Percentiles rank a stretch among this genome's conserved stretches.
Evolutionary conservation across 2,797 vertebrate genomes (phyloP).

Genomic region (Prionace glauca): DNA sequence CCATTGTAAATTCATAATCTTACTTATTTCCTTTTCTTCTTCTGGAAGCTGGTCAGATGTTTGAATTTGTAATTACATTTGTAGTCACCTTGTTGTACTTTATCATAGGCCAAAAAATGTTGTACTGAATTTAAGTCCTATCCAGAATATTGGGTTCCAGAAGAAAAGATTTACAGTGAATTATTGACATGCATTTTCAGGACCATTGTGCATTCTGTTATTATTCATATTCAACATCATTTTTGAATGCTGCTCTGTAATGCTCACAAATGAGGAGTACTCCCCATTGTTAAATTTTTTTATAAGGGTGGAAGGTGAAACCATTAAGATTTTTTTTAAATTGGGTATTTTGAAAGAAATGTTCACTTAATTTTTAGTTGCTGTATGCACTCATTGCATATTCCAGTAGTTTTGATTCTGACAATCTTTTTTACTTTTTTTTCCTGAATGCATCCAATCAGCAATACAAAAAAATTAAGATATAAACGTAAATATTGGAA

Average conservation of each 20-base stretch:
- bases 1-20: background rate
- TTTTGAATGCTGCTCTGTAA: background rate
- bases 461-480: background rate
- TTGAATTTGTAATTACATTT: background rate
- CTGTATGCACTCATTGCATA: background rate
- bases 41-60: background rate
- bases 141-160: background rate
- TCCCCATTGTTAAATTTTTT: background rate
- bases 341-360: background rate
- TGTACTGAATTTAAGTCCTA: background rate
- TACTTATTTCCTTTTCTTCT: background rate
- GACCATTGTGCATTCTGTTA: background rate
- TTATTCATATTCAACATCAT: background rate
- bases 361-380: background rate
- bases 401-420: background rate
- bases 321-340: background rate
- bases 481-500: background rate
- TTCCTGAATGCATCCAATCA: background rate
- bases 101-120: background rate
- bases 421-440: background rate
- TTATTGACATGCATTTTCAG: background rate
- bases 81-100: background rate
- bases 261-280: background rate
- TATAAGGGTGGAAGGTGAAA: background rate
- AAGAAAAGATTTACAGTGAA: background rate